A percentile compares a stretch with the other conserved stretches of the same genome.
Conservation (phyloP, 2,888 invertebrate genomes). For the Oscheius sp. region DNA sequence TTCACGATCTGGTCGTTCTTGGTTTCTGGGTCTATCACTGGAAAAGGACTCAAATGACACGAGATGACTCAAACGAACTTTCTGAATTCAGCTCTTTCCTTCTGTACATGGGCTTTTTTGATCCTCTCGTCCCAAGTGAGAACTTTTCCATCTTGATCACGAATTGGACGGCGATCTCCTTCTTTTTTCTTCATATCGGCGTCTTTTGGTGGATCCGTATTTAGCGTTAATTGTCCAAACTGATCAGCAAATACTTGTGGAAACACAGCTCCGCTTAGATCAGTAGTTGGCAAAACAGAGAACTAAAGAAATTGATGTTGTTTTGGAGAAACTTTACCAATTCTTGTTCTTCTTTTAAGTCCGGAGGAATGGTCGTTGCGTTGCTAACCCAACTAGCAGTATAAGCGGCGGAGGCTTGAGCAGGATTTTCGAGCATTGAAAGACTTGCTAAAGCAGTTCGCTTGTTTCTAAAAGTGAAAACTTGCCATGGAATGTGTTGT, state of each 20-base stretch:
- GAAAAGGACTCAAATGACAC: no score
- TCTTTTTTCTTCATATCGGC: constrained; percentile 7
- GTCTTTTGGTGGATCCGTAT: not conserved
- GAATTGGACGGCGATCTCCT: constrained; percentile 27
- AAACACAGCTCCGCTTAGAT: not conserved
- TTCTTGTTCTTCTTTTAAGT: constrained; percentile 60
- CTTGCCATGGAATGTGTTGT: constrained; percentile 25
- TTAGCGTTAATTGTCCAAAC: not conserved
- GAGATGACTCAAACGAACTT: no score
- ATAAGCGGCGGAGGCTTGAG: constrained; percentile 53
- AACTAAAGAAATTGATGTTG: no score
- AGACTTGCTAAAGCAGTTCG: constrained; percentile 7
- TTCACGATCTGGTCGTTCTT: no score
- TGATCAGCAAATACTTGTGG: not conserved
- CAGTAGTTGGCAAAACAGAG: not conserved
- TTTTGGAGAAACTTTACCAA: constrained; percentile 16
- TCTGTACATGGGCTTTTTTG: constrained; percentile 47
- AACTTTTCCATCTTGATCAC: constrained; percentile 33
- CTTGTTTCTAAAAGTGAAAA: not conserved
- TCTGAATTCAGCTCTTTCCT: constrained; percentile 41
- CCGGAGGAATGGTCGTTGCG: constrained; percentile 62
- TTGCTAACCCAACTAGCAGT: constrained; percentile 65
- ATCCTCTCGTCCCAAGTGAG: constrained; percentile 57
- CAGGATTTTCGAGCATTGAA: constrained; percentile 43
- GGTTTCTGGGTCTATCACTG: no score